These are phyloP conservation scores for Allygus modestus DNA, from an alignment of 2,888 invertebrate genomes.

Conservation along the genomic window DNA sequence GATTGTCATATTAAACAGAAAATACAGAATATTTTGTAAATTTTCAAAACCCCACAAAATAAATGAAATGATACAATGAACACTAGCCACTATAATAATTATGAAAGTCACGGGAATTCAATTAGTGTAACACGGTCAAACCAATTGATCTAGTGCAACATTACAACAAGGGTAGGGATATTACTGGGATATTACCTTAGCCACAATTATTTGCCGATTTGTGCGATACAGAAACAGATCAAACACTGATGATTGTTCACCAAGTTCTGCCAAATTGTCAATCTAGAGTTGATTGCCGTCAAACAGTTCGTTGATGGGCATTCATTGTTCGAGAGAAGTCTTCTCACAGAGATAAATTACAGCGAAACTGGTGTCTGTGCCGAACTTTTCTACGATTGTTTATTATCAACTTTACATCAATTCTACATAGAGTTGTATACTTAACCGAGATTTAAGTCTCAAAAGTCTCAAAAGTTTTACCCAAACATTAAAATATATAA, in stretches of 20 bases:
- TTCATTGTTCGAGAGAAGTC: background rate
- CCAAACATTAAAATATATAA: too few relatives aligned
- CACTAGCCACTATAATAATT: too few relatives aligned
- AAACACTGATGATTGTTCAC: constrained; percentile 2
- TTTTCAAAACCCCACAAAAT: too few relatives aligned
- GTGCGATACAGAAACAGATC: constrained; percentile 17
- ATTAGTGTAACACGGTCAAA: background rate
- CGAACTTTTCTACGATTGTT: too few relatives aligned
- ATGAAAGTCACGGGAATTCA: too few relatives aligned
- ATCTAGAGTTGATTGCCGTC: constrained; percentile 31
- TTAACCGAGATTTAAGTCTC: too few relatives aligned
- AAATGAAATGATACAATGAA: too few relatives aligned
- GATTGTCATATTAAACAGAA: too few relatives aligned
- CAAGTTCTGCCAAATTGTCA: constrained; percentile 32
- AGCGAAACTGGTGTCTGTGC: background rate
- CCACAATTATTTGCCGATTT: constrained; percentile 25
- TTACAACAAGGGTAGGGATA: background rate
- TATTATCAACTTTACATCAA: too few relatives aligned
- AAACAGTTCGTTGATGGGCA: constrained; percentile 16
- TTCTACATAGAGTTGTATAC: too few relatives aligned
- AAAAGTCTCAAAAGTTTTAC: too few relatives aligned
- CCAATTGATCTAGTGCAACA: background rate
- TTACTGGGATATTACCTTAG: background rate
- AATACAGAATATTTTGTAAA: too few relatives aligned
- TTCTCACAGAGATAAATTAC: background rate